Evolutionary conservation across 1,140 invertebrate species (phyloP), one percentile per base, ranked within the genome.

Genomic region (Conus ventricosus): DNA sequence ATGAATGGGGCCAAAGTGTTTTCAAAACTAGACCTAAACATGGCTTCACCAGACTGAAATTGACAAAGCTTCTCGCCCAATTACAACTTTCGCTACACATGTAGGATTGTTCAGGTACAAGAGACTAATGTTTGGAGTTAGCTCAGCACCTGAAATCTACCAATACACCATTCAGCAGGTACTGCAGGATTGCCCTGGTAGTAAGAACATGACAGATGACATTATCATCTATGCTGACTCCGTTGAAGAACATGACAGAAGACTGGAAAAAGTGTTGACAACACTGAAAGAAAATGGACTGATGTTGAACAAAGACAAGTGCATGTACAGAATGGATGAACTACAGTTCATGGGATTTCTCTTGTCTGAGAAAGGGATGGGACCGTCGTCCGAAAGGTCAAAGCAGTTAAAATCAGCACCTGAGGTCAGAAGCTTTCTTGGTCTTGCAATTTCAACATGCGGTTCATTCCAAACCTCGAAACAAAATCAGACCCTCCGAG

Each of bases 1-100:
- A 82, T 82, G 25, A 82, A 82, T 82, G 80, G 54, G 23, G 51
- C n/a, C 54, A 82, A 27, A 51, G 80, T 82, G 39, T 82, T 82
- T 27, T 82, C 80, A 82, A 82, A 82, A n/a, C 39, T 51, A 10
- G 80, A 82, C 51, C 39, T 82, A 7, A 82, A 82, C 10, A 15
- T 8, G 80, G 80, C 55, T 82, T 82, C 80, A 51, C 39, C 80
- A 82, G 39, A 10, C 23, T 6, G 80, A 82, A 27, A 2, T 82
- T 7, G n/a, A 82, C 39, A 3, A 39, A 55, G 54, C 1, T 17
- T 82, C 80, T 39, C 54, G 25, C 10, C 80, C 39, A 11, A 82
- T 82, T 8, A 82, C 80, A 82, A 82, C 80, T 39, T 82, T 82
- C 23, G 80, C 5, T 11, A 82, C 80, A 20, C 80, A 82, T 82